A percentile compares a stretch with the other conserved stretches of the same genome.
Evolutionary conservation across 2,888 invertebrate species (phyloP).

Genomic region (Abrostola tripartita): DNA sequence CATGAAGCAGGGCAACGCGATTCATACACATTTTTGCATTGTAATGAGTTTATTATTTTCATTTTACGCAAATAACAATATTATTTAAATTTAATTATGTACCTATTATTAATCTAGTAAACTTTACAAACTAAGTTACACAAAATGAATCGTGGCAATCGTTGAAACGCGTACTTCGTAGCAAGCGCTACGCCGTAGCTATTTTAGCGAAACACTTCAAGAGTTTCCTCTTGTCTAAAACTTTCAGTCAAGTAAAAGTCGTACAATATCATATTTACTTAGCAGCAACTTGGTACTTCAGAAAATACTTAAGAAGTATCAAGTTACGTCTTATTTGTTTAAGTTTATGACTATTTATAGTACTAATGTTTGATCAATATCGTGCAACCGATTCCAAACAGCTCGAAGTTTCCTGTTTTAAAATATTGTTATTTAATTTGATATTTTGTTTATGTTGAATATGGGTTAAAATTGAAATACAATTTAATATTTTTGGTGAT

Average conservation of each 20-base stretch:
- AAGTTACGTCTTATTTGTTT: constrained; percentile 21
- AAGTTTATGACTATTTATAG: constrained; percentile 35
- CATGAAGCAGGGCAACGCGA: too few species aligned
- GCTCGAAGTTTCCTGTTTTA: constrained; percentile 37
- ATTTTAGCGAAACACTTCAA: constrained; percentile 28
- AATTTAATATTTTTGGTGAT: background rate
- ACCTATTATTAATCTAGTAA: background rate
- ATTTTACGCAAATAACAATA: background rate
- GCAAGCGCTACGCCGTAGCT: constrained; percentile 64
- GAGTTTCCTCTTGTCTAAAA: constrained; percentile 35
- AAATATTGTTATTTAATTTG: constrained; percentile 29
- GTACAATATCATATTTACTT: constrained; percentile 19
- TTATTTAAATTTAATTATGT: background rate
- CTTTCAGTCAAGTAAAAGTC: constrained; percentile 27
- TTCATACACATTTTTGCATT: background rate
- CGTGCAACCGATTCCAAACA: constrained; percentile 39
- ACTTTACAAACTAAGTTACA: background rate
- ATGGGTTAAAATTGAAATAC: constrained; percentile 1
- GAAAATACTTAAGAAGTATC: constrained; percentile 19
- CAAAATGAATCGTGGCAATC: constrained; percentile 2
- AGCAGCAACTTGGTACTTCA: constrained; percentile 7
- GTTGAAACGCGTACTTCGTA: constrained; percentile 48
- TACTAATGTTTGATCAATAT: constrained; percentile 35
- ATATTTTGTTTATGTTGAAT: constrained; percentile 34
- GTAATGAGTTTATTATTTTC: background rate